Evolutionary conservation across 2,113 vertebrate genomes (phyloP).

Genomic region (Varanus komodoensis): DNA sequence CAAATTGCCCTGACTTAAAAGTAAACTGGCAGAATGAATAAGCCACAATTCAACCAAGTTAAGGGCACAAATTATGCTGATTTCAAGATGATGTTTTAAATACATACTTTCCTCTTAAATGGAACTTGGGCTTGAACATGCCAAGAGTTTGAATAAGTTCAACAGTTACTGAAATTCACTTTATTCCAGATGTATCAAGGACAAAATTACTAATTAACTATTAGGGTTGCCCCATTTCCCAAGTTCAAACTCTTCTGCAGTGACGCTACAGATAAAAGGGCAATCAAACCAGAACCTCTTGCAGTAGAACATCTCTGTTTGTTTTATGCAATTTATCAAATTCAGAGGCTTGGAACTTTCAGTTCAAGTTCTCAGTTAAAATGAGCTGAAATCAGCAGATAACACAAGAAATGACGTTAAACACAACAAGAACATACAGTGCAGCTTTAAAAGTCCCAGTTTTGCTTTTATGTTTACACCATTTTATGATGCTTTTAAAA

Average conservation of each 20-base stretch:
- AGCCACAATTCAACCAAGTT: not conserved
- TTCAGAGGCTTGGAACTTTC: slow-evolving; percentile 56
- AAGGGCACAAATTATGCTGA: not conserved
- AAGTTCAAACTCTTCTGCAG: slow-evolving; percentile 57
- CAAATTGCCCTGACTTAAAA: not conserved
- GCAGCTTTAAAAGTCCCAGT: not conserved
- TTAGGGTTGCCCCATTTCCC: not conserved
- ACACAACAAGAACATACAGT: not conserved
- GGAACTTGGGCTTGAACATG: not conserved
- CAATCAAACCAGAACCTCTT: slow-evolving; percentile 46
- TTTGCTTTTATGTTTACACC: not conserved
- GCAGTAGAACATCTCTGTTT: slow-evolving; percentile 57
- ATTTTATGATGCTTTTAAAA: not conserved
- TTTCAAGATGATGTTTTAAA: not conserved
- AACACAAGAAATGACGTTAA: not conserved
- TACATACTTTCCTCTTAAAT: not conserved
- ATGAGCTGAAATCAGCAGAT: slow-evolving; percentile 41
- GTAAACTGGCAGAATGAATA: not conserved
- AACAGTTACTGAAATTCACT: not conserved
- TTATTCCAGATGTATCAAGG: slow-evolving; percentile 22
- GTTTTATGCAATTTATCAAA: slow-evolving; percentile 69
- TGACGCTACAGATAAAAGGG: slow-evolving; percentile 47
- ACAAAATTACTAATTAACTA: slow-evolving; percentile 43
- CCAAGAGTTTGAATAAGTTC: slow-evolving; percentile 8
- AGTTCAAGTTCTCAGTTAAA: slow-evolving; percentile 46